These are phyloP conservation scores for Colletes collaris DNA, from an alignment of 2,888 invertebrate genomes.

Conservation along the genomic window DNA sequence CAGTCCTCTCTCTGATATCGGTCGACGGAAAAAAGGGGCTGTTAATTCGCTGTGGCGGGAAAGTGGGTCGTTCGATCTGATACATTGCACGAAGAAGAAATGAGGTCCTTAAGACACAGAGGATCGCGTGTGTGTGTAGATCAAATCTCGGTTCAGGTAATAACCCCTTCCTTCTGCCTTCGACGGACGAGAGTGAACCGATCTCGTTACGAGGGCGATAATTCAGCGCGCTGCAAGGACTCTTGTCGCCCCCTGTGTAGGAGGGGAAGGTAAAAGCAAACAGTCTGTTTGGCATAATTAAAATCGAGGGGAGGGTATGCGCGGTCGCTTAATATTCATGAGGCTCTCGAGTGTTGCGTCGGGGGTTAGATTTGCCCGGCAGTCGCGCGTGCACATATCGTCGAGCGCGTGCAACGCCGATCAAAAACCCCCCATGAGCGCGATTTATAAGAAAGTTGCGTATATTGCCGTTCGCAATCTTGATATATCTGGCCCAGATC, in stretches of 20 bases:
- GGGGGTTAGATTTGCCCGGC: no score
- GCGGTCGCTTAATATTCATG: slow-evolving; percentile 60
- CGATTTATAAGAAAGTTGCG: slow-evolving; percentile 67
- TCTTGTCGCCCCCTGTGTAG: slow-evolving; percentile 1
- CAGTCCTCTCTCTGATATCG: background rate
- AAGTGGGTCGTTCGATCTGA: slow-evolving; percentile 57
- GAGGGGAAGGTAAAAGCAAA: slow-evolving; percentile 48
- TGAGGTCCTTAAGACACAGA: slow-evolving; percentile 49
- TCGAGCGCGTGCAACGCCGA: no score
- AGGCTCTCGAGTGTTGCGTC: slow-evolving; percentile 13
- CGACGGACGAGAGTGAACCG: slow-evolving; percentile 36
- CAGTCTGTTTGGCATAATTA: slow-evolving; percentile 50
- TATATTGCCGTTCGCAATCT: slow-evolving; percentile 56
- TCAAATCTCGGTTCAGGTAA: slow-evolving; percentile 51
- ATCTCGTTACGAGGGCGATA: slow-evolving; percentile 56
- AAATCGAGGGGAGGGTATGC: slow-evolving; percentile 14
- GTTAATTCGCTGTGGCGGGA: slow-evolving; percentile 39
- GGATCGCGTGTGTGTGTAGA: slow-evolving; percentile 57
- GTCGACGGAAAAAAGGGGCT: slow-evolving; percentile 22
- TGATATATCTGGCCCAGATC: slow-evolving; percentile 82
- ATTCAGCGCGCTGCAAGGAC: slow-evolving; percentile 44
- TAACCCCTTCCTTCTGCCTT: slow-evolving; percentile 16
- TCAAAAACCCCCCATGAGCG: no score
- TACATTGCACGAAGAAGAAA: slow-evolving; percentile 58
- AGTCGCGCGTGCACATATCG: no score